These are phyloP conservation scores for Polydrusus cervinus DNA, from an alignment of 2,888 invertebrate species.

Conservation along the genomic window DNA sequence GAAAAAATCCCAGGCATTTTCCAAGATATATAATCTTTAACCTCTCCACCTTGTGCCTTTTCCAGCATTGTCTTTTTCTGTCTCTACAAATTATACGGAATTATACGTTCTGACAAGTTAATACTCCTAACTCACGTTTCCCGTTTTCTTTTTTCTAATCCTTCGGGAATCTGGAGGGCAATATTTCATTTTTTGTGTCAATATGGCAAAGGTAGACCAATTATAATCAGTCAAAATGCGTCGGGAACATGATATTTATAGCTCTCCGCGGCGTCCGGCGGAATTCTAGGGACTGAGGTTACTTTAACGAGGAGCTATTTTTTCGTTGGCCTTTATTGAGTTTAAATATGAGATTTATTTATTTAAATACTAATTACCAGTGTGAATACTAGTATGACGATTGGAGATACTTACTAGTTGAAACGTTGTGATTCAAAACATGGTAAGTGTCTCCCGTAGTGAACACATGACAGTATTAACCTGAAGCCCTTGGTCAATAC, in stretches of 20 bases:
- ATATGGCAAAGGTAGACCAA: constrained; percentile 31
- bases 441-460: too few species aligned
- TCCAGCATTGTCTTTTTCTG: constrained; percentile 7
- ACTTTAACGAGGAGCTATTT: too few species aligned
- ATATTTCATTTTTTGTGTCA: constrained; percentile 37
- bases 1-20: too few species aligned
- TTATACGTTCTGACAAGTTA: constrained; percentile 22
- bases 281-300: background rate
- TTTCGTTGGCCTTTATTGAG: too few species aligned
- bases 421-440: too few species aligned
- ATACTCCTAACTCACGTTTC: constrained; percentile 20
- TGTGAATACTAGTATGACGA: too few species aligned
- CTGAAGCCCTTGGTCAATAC: too few species aligned
- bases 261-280: background rate
- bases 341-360: too few species aligned
- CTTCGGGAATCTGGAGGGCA: constrained; percentile 8
- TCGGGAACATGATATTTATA: background rate
- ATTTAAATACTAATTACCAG: too few species aligned
- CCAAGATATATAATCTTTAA: background rate
- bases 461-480: too few species aligned
- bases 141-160: constrained; percentile 26
- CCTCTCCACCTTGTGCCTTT: constrained; percentile 1
- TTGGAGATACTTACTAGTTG: too few species aligned
- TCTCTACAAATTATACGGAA: constrained; percentile 19
- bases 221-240: constrained; percentile 31